Evolutionary conservation across 2,113 vertebrate species (phyloP), one percentile per base, ranked within the genome.

Genomic region (Barnardius zonarius): DNA sequence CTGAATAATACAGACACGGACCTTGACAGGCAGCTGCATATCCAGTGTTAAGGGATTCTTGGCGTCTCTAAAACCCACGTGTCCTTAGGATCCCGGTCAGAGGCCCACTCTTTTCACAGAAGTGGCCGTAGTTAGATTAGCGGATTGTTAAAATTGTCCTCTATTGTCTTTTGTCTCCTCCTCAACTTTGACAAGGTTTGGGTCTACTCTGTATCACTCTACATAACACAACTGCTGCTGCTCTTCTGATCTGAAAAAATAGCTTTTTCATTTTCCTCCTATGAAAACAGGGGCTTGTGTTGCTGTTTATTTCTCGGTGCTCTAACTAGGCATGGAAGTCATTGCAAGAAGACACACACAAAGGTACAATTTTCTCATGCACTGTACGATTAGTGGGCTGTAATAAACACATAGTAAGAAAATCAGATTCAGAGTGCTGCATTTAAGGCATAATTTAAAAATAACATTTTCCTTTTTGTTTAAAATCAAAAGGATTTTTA

Each of bases 401-500:
- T 74, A 93, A 95, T 82, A 96, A 97, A 96, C 93, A 95, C 63
- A 48, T 80, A 75, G 81, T 64, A 84, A 61, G 31, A 59, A 78
- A 86, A 46, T 37, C 69, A 72, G 49, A 52, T 87, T 89, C 66
- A 20, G 39, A 72, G 33, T 77, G 41, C 31, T 33, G 23, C 83
- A 79, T 94, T 96, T 84, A 93, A 95, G 70, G 83, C 28, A 51
- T 39, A 77, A 75, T 61, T 94, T 73, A 75, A 96, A 93, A 93
- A 15, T 9, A 73, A 93, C 63, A 78, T 20, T 49, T 31, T 83
- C 51, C 8, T 86, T 89, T 85, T 93, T 92, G 55, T 64, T 80
- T 94, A 93, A 91, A 93, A 83, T 66, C 33, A 39, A 69, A 95
- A 61, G 10, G 12, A 82, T 72, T 96, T 96, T 94, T 97, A 95